phyloP scores from a whole-genome alignment of 2,888 invertebrate species.

The Tuberolachnus salignus region DNA sequence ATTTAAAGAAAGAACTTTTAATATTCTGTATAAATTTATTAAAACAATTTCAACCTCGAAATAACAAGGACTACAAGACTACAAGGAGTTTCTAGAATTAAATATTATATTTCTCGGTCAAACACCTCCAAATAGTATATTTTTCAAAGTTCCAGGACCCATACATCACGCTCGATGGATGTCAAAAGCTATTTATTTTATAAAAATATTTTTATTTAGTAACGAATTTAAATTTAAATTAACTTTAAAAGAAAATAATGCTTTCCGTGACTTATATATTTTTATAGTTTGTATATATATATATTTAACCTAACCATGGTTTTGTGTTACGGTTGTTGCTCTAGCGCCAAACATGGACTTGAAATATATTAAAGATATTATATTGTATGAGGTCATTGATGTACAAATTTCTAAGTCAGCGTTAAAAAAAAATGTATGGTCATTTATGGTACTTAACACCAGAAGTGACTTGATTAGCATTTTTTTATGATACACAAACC shows the following conservation, averaged over 20 bases:
- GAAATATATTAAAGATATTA: too few species aligned
- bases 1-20: background rate
- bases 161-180: background rate
- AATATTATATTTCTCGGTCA: background rate
- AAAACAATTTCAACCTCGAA: too few species aligned
- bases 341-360: too few species aligned
- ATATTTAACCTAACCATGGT: background rate
- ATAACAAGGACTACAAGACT: too few species aligned
- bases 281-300: background rate
- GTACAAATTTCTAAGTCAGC: too few species aligned
- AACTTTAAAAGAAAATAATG: background rate
- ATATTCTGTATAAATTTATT: background rate
- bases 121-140: background rate
- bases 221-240: background rate
- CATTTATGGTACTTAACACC: too few species aligned
- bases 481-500: too few species aligned
- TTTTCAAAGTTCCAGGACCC: background rate
- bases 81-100: slow-evolving; percentile 11
- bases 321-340: background rate
- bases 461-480: too few species aligned
- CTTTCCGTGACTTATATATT: background rate
- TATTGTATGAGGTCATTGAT: too few species aligned
- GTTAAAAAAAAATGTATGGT: too few species aligned
- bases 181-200: background rate
- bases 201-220: background rate